Conservation (phyloP, 1,140 invertebrate genomes). For the Drosophila mayri region DNA sequence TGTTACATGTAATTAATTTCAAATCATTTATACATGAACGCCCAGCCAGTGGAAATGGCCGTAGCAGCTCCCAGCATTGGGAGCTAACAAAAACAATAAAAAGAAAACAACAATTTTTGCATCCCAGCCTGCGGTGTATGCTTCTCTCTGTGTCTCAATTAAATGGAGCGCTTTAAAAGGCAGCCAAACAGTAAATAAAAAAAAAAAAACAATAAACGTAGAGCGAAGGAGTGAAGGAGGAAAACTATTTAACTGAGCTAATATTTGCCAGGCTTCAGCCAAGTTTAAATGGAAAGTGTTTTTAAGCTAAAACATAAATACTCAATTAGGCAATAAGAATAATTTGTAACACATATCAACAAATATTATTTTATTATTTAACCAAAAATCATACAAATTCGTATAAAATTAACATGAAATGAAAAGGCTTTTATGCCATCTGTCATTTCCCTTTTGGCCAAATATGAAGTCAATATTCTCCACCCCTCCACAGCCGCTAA, state of each 20-base stretch:
- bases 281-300: neutral
- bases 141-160: constrained; percentile 45
- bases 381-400: neutral
- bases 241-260: constrained; percentile 13
- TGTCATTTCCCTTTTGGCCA: constrained; percentile 11
- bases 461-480: constrained; percentile 24
- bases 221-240: constrained; percentile 5
- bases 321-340: neutral
- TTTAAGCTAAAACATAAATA: neutral
- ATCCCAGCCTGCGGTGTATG: constrained; percentile 46
- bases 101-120: constrained; percentile 38
- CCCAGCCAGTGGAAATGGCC: constrained; percentile 36
- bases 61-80: constrained; percentile 9
- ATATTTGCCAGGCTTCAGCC: constrained; percentile 4
- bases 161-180: constrained; percentile 33
- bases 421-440: neutral
- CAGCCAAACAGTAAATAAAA: constrained; percentile 45
- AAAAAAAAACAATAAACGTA: constrained; percentile 11
- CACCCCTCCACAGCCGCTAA: constrained; percentile 12
- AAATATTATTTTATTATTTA: constrained; percentile 1
- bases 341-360: neutral
- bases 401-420: neutral
- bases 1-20: constrained; percentile 83
- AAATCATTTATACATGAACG: constrained; percentile 83
- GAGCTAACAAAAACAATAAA: constrained; percentile 46